Percentiles rank a stretch among this genome's conserved stretches.
Evolutionary conservation across 2,888 invertebrate species (phyloP).

Genomic region (Orthosia gothica): DNA sequence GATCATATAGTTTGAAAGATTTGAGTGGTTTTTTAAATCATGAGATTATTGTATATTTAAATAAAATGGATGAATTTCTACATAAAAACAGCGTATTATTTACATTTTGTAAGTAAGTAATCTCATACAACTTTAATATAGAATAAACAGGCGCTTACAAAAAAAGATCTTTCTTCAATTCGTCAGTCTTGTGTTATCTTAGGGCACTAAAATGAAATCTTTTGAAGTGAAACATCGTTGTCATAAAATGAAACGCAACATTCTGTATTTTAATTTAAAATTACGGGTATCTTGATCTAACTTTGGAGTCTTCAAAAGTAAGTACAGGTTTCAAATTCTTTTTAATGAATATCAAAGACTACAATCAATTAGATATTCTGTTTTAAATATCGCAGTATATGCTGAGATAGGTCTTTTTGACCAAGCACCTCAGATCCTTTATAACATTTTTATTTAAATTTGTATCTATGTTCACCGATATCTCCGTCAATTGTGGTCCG

Average conservation of each 20-base stretch:
- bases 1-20: neutral
- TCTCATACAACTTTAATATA: conserved; percentile 11
- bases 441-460: no score
- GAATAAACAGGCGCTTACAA: neutral
- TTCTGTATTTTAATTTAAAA: conserved; percentile 22
- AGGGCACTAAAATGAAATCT: conserved; percentile 5
- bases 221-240: conserved; percentile 8
- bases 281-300: neutral
- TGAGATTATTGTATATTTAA: neutral
- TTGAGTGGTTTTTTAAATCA: neutral
- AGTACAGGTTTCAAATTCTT: neutral
- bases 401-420: no score
- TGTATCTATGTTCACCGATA: no score
- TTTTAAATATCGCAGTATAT: no score
- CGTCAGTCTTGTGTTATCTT: neutral
- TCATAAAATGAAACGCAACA: conserved; percentile 9
- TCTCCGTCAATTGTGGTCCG: no score
- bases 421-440: no score
- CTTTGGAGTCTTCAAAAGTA: neutral
- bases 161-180: neutral
- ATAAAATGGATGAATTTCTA: neutral
- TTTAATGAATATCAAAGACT: neutral
- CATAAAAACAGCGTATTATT: neutral
- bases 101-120: neutral
- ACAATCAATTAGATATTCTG: neutral